Base-by-base conservation (phyloP, 2,797 vertebrate genomes). In the Artibeus lituratus region DNA sequence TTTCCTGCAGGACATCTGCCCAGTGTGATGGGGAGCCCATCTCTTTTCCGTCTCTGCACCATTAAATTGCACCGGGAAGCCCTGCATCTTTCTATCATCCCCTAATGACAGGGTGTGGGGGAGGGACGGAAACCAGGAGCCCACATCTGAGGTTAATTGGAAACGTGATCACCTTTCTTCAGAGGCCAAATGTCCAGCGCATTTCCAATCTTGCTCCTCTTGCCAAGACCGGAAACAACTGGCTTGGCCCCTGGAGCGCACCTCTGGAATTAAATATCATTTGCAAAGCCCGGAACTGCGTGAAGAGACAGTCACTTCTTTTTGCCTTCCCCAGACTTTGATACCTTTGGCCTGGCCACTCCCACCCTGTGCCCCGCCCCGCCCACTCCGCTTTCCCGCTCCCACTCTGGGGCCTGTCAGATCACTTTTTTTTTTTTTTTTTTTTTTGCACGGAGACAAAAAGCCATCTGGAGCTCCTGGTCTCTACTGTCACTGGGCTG, bases 391-490 rank as follows among this genome's bases (percentile, higher is more conserved):
- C 77, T 97, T 98, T 57, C 97, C 16, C 8, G 39, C 96, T 97
- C 95, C 95, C 97, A 96, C 96, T 92, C 92, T 32, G 93, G 97
- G 81, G 97, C 96, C 97, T 98, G 98, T 98, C 98, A 98, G 98
- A 96, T 98, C 94, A 93, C 11, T 96, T 98, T 98, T 98, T 98
- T 98, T 98, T 98, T 98, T 98, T n/a, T n/a, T 98, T 98, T 98
- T 98, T 42, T 4, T 98, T 98, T 98, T 98, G 96, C 96, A 51
- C 94, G 35, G 95, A 98, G 96, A 69, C 91, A 84, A 98, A 96
- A 97, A 98, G 98, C 98, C 98, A 98, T 98, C 98, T 98, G 98
- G 98, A 98, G 98, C 95, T 94, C 95, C 95, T 93, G 83, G 2
- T 92, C 59, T 95, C 96, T 14, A 85, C 97, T 87, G 94, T 96